phyloP scores from a whole-genome alignment of 2,888 invertebrate species.

The Phortica okadai region DNA sequence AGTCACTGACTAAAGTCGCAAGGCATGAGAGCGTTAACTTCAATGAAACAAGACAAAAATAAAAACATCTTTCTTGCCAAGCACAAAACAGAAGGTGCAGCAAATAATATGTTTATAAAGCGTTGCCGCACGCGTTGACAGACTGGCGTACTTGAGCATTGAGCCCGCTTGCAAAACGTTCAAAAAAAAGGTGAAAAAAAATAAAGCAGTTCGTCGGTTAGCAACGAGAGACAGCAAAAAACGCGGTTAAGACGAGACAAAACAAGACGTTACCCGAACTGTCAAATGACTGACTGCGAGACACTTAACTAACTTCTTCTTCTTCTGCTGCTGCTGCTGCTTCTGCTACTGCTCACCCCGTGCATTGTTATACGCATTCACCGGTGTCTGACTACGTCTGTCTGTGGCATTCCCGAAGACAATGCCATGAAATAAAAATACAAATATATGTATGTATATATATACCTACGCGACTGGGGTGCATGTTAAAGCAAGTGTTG shows the following conservation, averaged over 20 bases:
- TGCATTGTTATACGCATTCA: background rate
- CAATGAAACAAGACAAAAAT: background rate
- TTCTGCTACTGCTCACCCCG: background rate
- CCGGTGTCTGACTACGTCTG: background rate
- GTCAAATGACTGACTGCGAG: slow-evolving; percentile 67
- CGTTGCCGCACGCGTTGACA: slow-evolving; percentile 3
- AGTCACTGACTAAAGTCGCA: background rate
- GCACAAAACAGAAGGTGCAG: too few relatives aligned
- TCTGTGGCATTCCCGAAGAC: slow-evolving; percentile 13
- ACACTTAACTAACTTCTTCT: slow-evolving; percentile 20
- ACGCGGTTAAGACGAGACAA: background rate
- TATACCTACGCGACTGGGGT: background rate
- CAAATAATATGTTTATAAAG: background rate
- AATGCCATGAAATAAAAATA: slow-evolving; percentile 10
- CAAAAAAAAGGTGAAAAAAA: background rate
- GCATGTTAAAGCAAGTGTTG: background rate
- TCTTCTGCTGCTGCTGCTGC: background rate
- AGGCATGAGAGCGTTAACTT: background rate
- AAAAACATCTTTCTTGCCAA: background rate
- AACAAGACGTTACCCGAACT: slow-evolving; percentile 48
- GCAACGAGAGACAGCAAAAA: background rate
- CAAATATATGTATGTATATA: background rate
- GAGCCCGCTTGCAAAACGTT: background rate
- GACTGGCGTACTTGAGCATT: background rate
- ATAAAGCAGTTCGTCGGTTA: background rate